phyloP scores from a whole-genome alignment of 2,888 invertebrate species.

The Cryptosula pallasiana region DNA sequence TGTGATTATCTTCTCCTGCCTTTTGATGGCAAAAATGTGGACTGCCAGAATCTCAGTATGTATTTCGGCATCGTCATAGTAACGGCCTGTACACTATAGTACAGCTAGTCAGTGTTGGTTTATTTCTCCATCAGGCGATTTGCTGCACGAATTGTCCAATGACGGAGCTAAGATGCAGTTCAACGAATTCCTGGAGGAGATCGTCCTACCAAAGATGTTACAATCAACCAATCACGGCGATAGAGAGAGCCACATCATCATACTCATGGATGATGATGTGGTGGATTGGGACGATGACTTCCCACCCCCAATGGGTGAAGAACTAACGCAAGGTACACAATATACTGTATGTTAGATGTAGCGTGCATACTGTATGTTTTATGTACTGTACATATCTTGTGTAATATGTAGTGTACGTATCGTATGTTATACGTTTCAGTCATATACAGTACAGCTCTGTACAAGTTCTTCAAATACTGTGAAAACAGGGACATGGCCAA shows the following conservation, averaged over 20 bases:
- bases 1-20: conserved; percentile 97
- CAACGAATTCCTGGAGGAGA: conserved; percentile 88
- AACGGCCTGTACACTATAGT: no score
- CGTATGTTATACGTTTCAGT: no score
- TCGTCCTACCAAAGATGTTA: conserved; percentile 94
- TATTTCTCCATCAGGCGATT: conserved; percentile 62
- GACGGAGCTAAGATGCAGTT: conserved; percentile 98
- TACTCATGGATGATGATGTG: conserved; percentile 88
- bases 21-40: conserved; percentile 78
- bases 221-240: conserved; percentile 77
- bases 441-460: conserved; percentile 88
- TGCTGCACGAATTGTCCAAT: conserved; percentile 95
- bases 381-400: no score
- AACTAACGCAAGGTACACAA: conserved; percentile 90
- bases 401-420: no score
- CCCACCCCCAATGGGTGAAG: conserved; percentile 99
- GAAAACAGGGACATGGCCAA: conserved; percentile 99
- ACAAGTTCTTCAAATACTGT: conserved; percentile 98
- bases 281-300: conserved; percentile 98
- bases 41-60: conserved; percentile 91
- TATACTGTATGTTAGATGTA: no score
- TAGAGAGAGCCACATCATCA: conserved; percentile 94
- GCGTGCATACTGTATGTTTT: no score
- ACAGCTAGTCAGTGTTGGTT: no score
- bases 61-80: no score